Evolutionary conservation across 2,113 vertebrate genomes (phyloP).

Genomic region (Spea multiplicata): DNA sequence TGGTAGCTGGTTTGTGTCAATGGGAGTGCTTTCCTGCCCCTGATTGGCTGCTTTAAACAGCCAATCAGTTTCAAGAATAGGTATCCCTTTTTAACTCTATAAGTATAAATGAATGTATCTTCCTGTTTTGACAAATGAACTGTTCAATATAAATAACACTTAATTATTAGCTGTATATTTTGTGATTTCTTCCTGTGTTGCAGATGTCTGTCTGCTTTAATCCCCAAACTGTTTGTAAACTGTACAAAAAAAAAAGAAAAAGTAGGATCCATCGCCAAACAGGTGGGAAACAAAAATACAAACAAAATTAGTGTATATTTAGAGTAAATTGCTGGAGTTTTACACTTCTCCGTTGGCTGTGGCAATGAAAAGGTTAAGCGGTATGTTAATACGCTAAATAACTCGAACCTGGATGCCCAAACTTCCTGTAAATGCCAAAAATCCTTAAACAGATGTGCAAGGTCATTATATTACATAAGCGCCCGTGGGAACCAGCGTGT

Average conservation of each 20-base stretch:
- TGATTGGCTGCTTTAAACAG: no score
- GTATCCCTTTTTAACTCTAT: no score
- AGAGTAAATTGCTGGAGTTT: neutral
- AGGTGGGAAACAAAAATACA: neutral
- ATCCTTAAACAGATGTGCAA: slow-evolving; percentile 11
- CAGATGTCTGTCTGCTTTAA: slow-evolving; percentile 2
- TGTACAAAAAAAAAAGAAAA: no score
- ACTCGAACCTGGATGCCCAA: neutral
- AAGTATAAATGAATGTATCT: no score
- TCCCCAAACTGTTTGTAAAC: neutral
- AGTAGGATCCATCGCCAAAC: neutral
- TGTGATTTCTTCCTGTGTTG: neutral
- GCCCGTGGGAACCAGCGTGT: neutral
- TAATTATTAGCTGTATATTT: neutral
- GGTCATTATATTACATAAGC: neutral
- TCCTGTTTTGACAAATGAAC: neutral
- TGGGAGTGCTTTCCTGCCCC: no score
- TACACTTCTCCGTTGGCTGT: neutral
- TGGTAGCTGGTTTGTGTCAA: no score
- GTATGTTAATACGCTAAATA: neutral
- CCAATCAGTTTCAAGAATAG: no score
- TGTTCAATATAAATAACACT: neutral
- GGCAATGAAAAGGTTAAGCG: neutral
- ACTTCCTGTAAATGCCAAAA: neutral
- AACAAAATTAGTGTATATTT: neutral